Evolutionary conservation across 2,888 invertebrate species (phyloP).

Genomic region (Sceliomorpha sp.): DNA sequence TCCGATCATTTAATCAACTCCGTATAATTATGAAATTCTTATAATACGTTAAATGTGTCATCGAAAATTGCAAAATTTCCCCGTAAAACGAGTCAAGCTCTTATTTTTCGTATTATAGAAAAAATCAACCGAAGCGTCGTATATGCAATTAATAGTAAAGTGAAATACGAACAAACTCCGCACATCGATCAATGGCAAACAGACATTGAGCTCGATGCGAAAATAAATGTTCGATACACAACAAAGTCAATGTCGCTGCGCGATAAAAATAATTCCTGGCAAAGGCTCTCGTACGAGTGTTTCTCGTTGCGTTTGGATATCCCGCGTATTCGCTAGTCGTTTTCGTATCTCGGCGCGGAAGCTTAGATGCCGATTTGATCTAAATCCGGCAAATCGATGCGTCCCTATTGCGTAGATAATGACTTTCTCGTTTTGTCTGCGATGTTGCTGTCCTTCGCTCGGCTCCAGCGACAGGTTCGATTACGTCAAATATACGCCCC

Average conservation of each 20-base stretch:
- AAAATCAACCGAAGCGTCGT: no score
- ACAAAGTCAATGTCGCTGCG: slow-evolving; percentile 68
- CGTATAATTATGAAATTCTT: no score
- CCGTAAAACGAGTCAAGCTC: no score
- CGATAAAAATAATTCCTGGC: slow-evolving; percentile 71
- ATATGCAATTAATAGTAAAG: no score
- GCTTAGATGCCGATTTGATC: slow-evolving; percentile 9
- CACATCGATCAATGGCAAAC: slow-evolving; percentile 6
- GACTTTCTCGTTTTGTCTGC: slow-evolving; percentile 55
- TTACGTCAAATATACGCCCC: slow-evolving; percentile 70
- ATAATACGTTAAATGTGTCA: no score
- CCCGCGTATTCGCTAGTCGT: slow-evolving; percentile 42
- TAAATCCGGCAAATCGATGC: background rate
- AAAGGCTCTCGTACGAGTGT: slow-evolving; percentile 31
- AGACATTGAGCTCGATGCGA: background rate
- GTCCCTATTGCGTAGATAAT: slow-evolving; percentile 17
- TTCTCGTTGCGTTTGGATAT: slow-evolving; percentile 17
- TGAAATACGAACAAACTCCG: no score
- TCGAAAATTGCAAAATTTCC: no score
- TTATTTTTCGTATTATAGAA: no score
- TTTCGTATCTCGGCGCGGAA: slow-evolving; percentile 38
- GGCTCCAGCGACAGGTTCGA: slow-evolving; percentile 63
- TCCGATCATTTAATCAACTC: no score
- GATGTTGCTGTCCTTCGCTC: slow-evolving; percentile 49
- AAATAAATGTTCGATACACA: slow-evolving; percentile 22